A percentile compares a stretch with the other conserved stretches of the same genome.
phyloP scores from a whole-genome alignment of 2,797 vertebrate genomes.

The Pristis pectinata region DNA sequence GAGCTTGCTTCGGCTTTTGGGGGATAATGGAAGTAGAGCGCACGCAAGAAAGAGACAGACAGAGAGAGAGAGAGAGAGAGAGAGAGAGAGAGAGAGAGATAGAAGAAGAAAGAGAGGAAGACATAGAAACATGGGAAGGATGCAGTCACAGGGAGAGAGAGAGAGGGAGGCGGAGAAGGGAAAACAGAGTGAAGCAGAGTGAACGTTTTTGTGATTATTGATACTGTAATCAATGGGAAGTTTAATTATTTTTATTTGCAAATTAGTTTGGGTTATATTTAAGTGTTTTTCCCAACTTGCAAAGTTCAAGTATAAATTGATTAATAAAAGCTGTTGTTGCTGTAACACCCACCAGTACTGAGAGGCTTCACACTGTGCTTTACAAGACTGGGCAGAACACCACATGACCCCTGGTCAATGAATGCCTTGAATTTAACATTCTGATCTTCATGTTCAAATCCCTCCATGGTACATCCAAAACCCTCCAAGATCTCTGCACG shows the following conservation, averaged over 20 bases:
- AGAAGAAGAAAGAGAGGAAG: not conserved
- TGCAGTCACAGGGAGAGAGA: too few species aligned
- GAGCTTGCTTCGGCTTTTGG: too few species aligned
- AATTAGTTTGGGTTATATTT: not conserved
- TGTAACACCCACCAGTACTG: not conserved
- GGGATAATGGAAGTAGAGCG: not conserved
- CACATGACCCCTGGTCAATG: not conserved
- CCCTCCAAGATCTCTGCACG: not conserved
- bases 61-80: not conserved
- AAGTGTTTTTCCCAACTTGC: not conserved
- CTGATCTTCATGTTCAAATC: not conserved
- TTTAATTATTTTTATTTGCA: constrained; percentile 4
- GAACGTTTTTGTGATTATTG: not conserved
- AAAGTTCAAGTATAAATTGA: not conserved
- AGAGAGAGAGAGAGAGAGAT: not conserved
- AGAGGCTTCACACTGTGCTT: not conserved
- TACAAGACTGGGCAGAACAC: too few species aligned
- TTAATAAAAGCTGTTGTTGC: not conserved
- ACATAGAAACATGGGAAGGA: not conserved
- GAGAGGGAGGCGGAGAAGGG: too few species aligned
- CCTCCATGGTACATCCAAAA: not conserved
- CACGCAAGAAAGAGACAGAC: constrained; percentile 4
- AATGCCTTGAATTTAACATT: not conserved
- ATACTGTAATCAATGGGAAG: not conserved
- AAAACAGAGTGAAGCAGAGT: not conserved